These are phyloP conservation scores for Calameuta pallipes DNA, from an alignment of 2,888 invertebrate genomes.

Conservation along the genomic window DNA sequence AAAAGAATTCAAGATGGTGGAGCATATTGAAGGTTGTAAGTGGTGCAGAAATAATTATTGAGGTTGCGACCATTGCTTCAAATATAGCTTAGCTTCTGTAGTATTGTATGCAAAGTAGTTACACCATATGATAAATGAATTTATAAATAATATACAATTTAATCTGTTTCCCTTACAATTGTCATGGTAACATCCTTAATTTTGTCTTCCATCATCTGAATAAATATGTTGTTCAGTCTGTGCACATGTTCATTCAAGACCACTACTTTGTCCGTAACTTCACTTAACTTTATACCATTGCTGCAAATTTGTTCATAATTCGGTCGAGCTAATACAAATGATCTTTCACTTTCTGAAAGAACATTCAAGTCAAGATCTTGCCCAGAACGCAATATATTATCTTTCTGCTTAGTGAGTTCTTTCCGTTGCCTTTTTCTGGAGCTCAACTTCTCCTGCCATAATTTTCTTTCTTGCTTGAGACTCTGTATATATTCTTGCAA, in stretches of 20 bases:
- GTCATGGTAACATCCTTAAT: constrained; percentile 26
- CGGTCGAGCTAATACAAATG: constrained; percentile 40
- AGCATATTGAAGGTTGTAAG: background rate
- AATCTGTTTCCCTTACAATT: constrained; percentile 25
- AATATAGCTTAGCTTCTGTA: background rate
- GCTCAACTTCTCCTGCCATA: constrained; percentile 42
- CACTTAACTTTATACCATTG: constrained; percentile 34
- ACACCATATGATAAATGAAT: background rate
- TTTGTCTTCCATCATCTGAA: constrained; percentile 31
- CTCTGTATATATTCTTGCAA: constrained; percentile 41
- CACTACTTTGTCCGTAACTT: constrained; percentile 27
- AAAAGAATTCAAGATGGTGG: background rate
- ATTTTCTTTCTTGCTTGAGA: constrained; percentile 43
- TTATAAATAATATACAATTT: background rate
- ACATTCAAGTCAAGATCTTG: constrained; percentile 37
- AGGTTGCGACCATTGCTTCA: background rate
- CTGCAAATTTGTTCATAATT: constrained; percentile 41
- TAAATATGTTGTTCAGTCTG: constrained; percentile 33
- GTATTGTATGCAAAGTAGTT: background rate
- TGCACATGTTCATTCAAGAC: constrained; percentile 25
- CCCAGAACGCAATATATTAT: constrained; percentile 19
- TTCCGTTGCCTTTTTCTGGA: constrained; percentile 34
- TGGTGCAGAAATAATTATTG: background rate
- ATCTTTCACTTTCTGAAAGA: constrained; percentile 39
- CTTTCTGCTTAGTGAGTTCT: constrained; percentile 23